Base-by-base conservation (phyloP, 2,888 invertebrate species). In the Drosophila meridiana region DNA sequence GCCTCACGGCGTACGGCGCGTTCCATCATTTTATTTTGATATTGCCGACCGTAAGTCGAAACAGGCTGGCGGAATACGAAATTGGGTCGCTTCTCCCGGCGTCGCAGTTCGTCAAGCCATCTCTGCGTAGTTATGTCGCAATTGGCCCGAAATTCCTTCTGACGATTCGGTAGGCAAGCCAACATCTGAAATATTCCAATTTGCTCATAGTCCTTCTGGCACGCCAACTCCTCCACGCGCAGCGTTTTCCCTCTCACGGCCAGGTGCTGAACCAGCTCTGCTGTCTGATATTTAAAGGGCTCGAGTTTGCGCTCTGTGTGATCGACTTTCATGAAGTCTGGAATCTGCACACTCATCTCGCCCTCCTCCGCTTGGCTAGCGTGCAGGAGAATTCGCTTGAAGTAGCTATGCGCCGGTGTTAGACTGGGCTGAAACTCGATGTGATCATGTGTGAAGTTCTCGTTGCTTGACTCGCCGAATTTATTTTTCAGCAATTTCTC, bases 391-490 rank as follows among this genome's bases (percentile, higher is more conserved):
- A 93, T 88, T 4, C 83, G 74, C 47, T 91, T 85, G 9, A 93
- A 89, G 69, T 93, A 92, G 36, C 83, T 80, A 38, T 76, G 71
- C 4, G 90, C 89, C 5, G 93, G 93, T 0, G 92, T 93, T 26
- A 91, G 69, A 3, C 91, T 91, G 0, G 91, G 88, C 59, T 81
- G 82, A 52, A 92, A 92, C 9, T 83, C 80, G 52, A 87, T 85
- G 38, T 65, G 64, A 45, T 80, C 73, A 6, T 63, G 69, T 11
- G 6, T 6, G 13, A 34, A 9, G 13, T 48, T 59, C 0, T 69
- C 73, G 1, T 28, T 38, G 36, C 56, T 56, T 4, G 78, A 68
- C 38, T 75, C 36, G 6, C 73, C 73, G 40, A 53, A 61, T 55
- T 76, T 42, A 32, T 61, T 59, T 61, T 70, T 85, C 30, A 87